Evolutionary conservation across 2,113 vertebrate species (phyloP).

Genomic region (Ammospiza nelsoni): DNA sequence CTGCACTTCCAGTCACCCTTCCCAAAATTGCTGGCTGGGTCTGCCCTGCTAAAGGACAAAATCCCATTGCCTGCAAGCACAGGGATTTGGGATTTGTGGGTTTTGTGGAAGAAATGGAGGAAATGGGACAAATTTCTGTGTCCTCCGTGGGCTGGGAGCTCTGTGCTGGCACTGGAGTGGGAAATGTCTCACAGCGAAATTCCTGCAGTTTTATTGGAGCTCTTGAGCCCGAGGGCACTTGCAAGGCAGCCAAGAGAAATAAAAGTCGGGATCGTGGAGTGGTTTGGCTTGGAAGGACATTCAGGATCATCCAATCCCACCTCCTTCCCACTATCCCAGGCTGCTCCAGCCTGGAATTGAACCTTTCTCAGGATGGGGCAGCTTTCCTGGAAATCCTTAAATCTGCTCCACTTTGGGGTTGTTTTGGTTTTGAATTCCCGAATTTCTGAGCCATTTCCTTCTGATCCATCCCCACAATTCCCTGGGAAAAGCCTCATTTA

Average conservation of each 20-base stretch:
- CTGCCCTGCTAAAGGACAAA: not conserved
- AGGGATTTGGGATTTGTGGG: not conserved
- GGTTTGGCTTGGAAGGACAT: not conserved
- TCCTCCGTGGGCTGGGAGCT: not conserved
- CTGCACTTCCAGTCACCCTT: not conserved
- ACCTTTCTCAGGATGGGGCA: not conserved
- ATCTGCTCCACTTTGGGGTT: not conserved
- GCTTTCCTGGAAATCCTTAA: not conserved
- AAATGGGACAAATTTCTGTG: not conserved
- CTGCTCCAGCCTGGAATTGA: not conserved
- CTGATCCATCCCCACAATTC: not conserved
- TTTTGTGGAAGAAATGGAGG: not conserved
- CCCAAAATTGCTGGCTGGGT: accelerated
- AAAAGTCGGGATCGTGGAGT: not conserved
- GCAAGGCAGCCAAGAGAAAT: constrained; percentile 14
- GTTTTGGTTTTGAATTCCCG: not conserved
- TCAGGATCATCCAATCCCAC: not conserved
- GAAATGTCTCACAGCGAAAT: not conserved
- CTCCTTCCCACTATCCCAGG: not conserved
- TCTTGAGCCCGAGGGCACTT: not conserved
- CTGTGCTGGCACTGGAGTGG: accelerated
- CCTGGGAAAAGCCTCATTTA: not conserved
- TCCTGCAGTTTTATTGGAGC: not conserved
- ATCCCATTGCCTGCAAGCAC: not conserved
- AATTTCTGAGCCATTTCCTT: not conserved